Base-by-base conservation (phyloP, 1,140 invertebrate species). In the Plutomurus gul region DNA sequence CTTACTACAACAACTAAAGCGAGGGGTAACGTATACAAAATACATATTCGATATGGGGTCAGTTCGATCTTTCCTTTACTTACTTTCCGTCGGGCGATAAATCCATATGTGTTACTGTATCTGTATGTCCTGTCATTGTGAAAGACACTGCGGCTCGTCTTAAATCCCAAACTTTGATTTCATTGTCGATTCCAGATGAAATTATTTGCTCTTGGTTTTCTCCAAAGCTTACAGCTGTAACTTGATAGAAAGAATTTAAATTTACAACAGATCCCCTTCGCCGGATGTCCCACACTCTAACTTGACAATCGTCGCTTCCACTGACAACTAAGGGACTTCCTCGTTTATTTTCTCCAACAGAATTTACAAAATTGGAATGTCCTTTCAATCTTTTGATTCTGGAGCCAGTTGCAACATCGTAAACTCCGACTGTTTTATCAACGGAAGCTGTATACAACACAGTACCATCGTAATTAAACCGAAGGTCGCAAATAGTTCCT, bases 121-220 rank as follows among this genome's bases (percentile, higher is more conserved):
- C 98, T 1, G 93, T 92, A 85, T 99, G 97, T 89, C 87, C 95
- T 84, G 92, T 90, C 85, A 99, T 89, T 84, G 91, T 92, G 85
- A 97, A 96, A 0, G 96, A 85, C 37, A 97, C 87, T 75, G 93
- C 91, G 86, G 96, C 95, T 86, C 95, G 98, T 65, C 98, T 89
- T 22, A 99, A 88, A 87, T 99, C 98, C 97, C 97, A 99, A 1
- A 98, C 88, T 90, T 99, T 99, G 5, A 99, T 91, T 77, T 97
- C 94, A 88, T 99, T 99, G 86, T 99, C 98, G 65, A 99, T 95
- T 4, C 98, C 98, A 43, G 93, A 96, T 56, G 93, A 93, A 89
- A 93, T 87, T 40, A 93, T 87, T 87, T 97, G 95, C 85, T 99
- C 97, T 0, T 95, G 92, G 8, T 95, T 98, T 84, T 99, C 97